Conservation (phyloP, 2,113 vertebrate genomes). For the Leptodactylus fuscus region DNA sequence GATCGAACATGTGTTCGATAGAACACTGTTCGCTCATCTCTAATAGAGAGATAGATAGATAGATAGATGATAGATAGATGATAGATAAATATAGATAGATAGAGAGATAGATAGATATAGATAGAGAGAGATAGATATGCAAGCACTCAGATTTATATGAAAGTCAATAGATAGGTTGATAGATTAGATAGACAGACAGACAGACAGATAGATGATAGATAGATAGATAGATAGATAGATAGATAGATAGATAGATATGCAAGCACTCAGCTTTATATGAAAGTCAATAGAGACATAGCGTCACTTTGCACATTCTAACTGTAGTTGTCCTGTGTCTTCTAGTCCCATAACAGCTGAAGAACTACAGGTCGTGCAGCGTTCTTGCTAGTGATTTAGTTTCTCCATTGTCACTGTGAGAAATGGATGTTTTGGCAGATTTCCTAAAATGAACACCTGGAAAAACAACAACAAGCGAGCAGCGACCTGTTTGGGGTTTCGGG, state of each 20-base stretch:
- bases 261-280: background rate
- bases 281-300: background rate
- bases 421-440: constrained; percentile 38
- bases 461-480: constrained; percentile 40
- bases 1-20: no score
- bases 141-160: no score
- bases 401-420: constrained; percentile 4
- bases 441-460: constrained; percentile 41
- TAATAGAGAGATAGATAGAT: no score
- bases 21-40: no score
- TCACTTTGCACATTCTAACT: background rate
- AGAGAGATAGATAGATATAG: no score
- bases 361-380: no score
- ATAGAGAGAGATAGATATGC: no score
- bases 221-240: constrained; percentile 8
- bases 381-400: background rate
- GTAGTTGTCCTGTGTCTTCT: background rate
- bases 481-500: constrained; percentile 28
- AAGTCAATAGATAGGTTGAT: no score
- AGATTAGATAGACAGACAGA: no score
- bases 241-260: background rate
- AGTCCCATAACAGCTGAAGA: background rate
- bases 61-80: no score
- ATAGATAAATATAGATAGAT: no score
- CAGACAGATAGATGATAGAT: background rate